Base-by-base conservation (phyloP, 2,113 vertebrate species). In the Xenus cinereus region DNA sequence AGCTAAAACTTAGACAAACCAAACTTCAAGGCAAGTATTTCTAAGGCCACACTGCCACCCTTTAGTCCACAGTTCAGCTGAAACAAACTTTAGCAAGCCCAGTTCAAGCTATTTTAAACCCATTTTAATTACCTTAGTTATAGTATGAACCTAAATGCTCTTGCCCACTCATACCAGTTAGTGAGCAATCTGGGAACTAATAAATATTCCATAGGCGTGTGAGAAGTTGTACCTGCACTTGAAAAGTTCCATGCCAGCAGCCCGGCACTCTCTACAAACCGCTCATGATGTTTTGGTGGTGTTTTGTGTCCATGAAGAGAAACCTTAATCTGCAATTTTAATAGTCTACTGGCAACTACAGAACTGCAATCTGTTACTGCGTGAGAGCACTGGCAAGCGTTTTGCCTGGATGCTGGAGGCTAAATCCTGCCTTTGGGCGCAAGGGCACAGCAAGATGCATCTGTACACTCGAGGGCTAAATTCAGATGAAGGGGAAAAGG, bases 401-500 rank as follows among this genome's bases (percentile, higher is more conserved):
- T 92, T 22, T 92, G 72, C 53, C 45, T 51, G 12, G 39, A 75
- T 79, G 74, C 84, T 84, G 66, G 8, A 56, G 87, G 89, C 56
- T 39, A 56, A 60, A 21, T 35, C 89, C 84, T 60, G 89, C 87
- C 93, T 93, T 97, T 84, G 81, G 84, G 43, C 60, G 41, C 89
- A 90, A 92, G 89, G 72, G 68, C 76, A 10, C 72, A 93, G 94
- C 50, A 68, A 93, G 83, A 95, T 48, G 62, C 80, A 76, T 60
- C 84, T 87, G 39, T 60, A 48, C 15, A 83, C 57, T 79, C 48
- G 67, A 62, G 37, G 14, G n/a, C 62, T 94, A 91, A 89, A 94
- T 87, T 91, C 92, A 95, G 87, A 87, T 62, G 90, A 63, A 96
- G 87, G 82, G 80, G 71, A 91, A 95, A 91, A 94, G 78, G 81